Evolutionary conservation across 2,888 invertebrate species (phyloP), one percentile per base, ranked within the genome.

Genomic region (Polyommatus icarus): DNA sequence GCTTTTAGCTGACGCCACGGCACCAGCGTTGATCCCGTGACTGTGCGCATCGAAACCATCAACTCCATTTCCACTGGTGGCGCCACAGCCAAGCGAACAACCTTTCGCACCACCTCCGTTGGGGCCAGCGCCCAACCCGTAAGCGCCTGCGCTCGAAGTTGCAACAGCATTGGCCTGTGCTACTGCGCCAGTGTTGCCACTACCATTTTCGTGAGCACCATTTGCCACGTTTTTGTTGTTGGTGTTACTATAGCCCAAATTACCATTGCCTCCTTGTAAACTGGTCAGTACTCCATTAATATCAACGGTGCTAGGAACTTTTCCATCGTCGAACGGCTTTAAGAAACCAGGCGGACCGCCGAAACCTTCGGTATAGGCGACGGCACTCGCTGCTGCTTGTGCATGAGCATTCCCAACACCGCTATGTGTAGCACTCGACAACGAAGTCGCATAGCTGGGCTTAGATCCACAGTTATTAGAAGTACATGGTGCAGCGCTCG

Each of bases 331-430:
- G 79, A 86, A 88, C 1, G 94, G 91, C 83, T 87, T 87, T 7
- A 92, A 82, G 18, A 92, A 78, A n/a, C 94, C 94, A 40, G 92
- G 89, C 73, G 93, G 92, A 46, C 92, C 94, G 59, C 93, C 92
- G 81, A 94, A 94, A 20, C 93, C 91, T 77, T 92, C 93, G 20
- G 88, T 85, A 80, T 93, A 93, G 59, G 85, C 86, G 46, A 86
- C 84, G 10, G 89, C 87, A 76, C 87, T 86, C 24, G 90, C 88
- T 78, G 82, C 82, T 40, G 88, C 87, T 5, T 82, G 79, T 18
- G 88, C 87, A 54, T 79, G 81, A 24, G 86, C 85, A 77, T 81
- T 76, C 46, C 78, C 81, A n/a, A 71, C 18, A 12, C 71, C 76
- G 54, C n/a, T 73, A 8, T 75, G 77, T 7, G 57, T 77, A 57